phyloP scores from a whole-genome alignment of 2,888 invertebrate genomes.

The Leptogaster cylindrica region DNA sequence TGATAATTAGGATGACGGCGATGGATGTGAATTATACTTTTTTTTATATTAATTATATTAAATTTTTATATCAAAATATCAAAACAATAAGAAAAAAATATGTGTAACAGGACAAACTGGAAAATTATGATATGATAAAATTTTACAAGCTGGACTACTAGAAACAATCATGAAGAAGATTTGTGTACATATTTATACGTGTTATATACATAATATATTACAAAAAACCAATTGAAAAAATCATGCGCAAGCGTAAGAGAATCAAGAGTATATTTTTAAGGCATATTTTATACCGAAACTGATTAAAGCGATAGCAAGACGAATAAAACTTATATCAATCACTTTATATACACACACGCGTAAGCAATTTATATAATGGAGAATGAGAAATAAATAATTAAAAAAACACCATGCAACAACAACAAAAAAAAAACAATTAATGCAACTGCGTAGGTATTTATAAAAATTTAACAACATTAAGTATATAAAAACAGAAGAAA shows the following conservation, averaged over 20 bases:
- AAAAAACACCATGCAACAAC: too few species aligned
- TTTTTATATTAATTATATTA: not conserved
- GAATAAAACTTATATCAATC: constrained; percentile 28
- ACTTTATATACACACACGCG: constrained; percentile 30
- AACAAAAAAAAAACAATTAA: constrained; percentile 9
- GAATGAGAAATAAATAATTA: too few species aligned
- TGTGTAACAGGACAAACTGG: too few species aligned
- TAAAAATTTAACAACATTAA: constrained; percentile 25
- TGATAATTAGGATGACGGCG: too few species aligned
- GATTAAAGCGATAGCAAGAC: constrained; percentile 4
- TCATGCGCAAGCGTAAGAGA: not conserved
- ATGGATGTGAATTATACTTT: not conserved
- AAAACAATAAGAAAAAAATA: too few species aligned
- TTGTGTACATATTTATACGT: constrained; percentile 35
- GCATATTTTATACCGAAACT: constrained; percentile 35
- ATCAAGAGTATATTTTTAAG: constrained; percentile 31
- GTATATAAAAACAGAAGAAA: constrained; percentile 26
- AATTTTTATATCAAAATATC: too few species aligned
- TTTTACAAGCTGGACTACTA: not conserved
- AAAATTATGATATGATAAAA: too few species aligned
- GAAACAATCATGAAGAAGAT: not conserved
- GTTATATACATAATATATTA: constrained; percentile 27
- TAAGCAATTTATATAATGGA: constrained; percentile 16
- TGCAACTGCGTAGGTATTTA: constrained; percentile 30
- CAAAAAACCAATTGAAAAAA: constrained; percentile 7